Base-by-base conservation (phyloP, 2,797 vertebrate genomes). In the Apogon talboti region DNA sequence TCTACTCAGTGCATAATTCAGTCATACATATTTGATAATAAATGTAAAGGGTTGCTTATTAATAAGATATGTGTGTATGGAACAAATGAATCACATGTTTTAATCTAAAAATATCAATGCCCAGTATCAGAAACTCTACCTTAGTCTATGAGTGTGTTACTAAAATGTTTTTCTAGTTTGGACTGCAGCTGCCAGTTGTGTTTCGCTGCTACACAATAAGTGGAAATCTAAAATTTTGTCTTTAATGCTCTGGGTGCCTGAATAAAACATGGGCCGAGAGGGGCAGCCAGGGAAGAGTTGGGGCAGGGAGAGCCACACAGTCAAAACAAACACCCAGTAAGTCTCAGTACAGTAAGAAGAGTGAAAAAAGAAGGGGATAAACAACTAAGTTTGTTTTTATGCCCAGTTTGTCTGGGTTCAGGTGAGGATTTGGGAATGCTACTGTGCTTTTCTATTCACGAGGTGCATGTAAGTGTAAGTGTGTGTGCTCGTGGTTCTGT, bases 391-490 rank as follows among this genome's bases (percentile, higher is more conserved):
- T 30, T 47, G 37, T 66, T 76, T 73, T 55, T 63, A 47, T 46
- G 15, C 68, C 70, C 73, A 82, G 51, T 59, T 64, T 60, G 15
- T 88, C 83, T 84, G 78, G 90, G 91, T 87, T 83, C 79, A 9
- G 50, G 54, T 88, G 33, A 71, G 54, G 59, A 49, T 59, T 62
- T 66, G 69, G 92, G 92, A 92, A 90, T 90, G 92, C 92, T 92
- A 93, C 93, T 93, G 79, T 85, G 81, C 79, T 87, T 85, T 92
- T 86, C 91, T 93, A 79, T 74, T 93, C 85, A 91, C 91, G 91
- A 92, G 90, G 93, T 93, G 94, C 91, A 46, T 51, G 48, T 16
- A 21, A 59, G 42, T 56, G n/a, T 42, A 33, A 53, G 62, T 61
- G 33, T 67, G 21, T 41, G 44, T 56, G n/a, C 11, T 28, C 24